Evolutionary conservation across 2,797 vertebrate genomes (phyloP), one percentile per base, ranked within the genome.

Genomic region (Pachyuromys duprasi): DNA sequence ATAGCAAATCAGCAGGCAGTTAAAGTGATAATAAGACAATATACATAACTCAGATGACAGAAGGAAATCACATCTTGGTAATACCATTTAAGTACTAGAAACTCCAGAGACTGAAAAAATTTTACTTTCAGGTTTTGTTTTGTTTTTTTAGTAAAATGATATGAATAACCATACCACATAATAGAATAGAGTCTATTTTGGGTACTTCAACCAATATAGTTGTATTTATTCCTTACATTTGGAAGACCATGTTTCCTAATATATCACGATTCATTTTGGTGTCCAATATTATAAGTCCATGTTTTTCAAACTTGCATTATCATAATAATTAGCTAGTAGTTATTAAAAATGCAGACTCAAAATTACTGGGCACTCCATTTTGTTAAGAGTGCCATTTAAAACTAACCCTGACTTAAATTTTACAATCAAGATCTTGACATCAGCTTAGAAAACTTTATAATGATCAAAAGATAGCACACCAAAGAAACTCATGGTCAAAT

Each of bases 281-380:
- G 18, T 11, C 33, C 14, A 63, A 55, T 87, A 49, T 62, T 12
- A 79, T 74, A 83, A 94, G 74, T 87, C 6, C n/a, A 17, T 90
- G 11, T 69, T 90, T 90, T 91, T 62, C 4, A 93, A 87, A 83
- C 39, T 75, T 78, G 18, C 4, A 60, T 92, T 63, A 42, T 65
- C 33, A 70, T 70, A 87, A 95, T 24, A 82, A 86, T 82, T 26
- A 92, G 17, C 76, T 70, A 2, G 18, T 87, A 65, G 42, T 94
- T 55, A 67, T 80, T 86, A 83, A 87, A 76, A 92, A 69, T 55
- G 7, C 4, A 69, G 15, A 75, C 83, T 60, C 0, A 24, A 26
- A 18, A 87, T 69, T 5, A 70, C 1, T 74, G 11, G 12, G 1
- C 0, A 63, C 86, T 88, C 24, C 70, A 5, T 88, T 93, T 93